phyloP scores from a whole-genome alignment of 1,140 invertebrate genomes.

The Coelopa frigida region DNA sequence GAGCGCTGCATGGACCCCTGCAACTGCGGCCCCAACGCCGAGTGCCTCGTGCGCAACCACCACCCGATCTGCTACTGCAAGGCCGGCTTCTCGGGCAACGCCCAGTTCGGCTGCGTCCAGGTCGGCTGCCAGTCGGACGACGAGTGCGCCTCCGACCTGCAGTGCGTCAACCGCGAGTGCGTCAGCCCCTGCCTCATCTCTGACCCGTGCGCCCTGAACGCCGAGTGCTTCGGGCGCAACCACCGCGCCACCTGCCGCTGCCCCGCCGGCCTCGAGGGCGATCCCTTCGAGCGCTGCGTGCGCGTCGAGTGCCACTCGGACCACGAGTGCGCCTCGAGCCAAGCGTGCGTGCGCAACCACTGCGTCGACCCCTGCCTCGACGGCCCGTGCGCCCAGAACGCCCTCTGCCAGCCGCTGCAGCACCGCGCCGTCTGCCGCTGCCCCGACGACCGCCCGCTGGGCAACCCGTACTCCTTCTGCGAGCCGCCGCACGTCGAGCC shows the following conservation, averaged over 20 bases:
- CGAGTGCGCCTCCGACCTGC: constrained; percentile 68
- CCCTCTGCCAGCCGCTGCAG: constrained; percentile 68
- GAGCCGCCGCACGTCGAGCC: constrained; percentile 53
- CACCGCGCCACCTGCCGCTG: constrained; percentile 72
- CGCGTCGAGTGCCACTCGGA: constrained; percentile 72
- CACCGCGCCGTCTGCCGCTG: constrained; percentile 69
- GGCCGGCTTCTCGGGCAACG: constrained; percentile 72
- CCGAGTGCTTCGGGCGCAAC: constrained; percentile 70
- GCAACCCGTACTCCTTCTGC: constrained; percentile 73
- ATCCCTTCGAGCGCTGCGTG: constrained; percentile 70
- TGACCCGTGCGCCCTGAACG: constrained; percentile 72
- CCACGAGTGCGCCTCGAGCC: constrained; percentile 63
- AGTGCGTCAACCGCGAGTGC: constrained; percentile 75
- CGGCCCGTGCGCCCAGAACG: constrained; percentile 69
- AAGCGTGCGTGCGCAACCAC: constrained; percentile 60
- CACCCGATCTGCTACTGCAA: constrained; percentile 74
- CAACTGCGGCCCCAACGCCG: constrained; percentile 72
- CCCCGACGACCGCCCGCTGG: constrained; percentile 62
- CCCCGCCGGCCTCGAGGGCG: constrained; percentile 59
- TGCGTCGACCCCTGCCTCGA: constrained; percentile 69
- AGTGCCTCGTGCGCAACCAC: constrained; percentile 71
- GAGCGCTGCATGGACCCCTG: constrained; percentile 71
- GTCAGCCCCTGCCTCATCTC: constrained; percentile 69
- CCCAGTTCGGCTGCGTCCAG: constrained; percentile 70
- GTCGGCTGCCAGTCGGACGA: constrained; percentile 73